Evolutionary conservation across 2,888 invertebrate genomes (phyloP).

Genomic region (Xylocampa areola): DNA sequence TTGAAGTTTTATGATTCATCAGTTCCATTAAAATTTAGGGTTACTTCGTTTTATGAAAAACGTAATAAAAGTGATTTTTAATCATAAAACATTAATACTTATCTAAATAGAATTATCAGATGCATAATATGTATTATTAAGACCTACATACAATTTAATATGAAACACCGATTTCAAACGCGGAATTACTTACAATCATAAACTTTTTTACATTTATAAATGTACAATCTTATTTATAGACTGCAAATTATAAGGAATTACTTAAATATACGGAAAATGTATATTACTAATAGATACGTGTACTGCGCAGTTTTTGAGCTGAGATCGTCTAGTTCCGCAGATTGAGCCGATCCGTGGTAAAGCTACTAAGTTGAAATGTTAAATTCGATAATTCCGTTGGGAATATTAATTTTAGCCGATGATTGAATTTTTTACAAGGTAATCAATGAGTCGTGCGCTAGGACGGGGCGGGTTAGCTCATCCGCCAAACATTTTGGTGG

Average conservation of each 20-base stretch:
- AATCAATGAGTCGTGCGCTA: constrained; percentile 87
- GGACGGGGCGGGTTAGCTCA: constrained; percentile 88
- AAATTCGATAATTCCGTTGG: constrained; percentile 74
- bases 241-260: constrained; percentile 56
- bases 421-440: constrained; percentile 86
- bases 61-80: not conserved
- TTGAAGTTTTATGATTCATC: constrained; percentile 71
- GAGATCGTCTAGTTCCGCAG: constrained; percentile 54
- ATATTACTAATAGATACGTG: constrained; percentile 44
- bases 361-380: constrained; percentile 64
- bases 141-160: not conserved
- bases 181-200: constrained; percentile 54
- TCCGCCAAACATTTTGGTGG: constrained; percentile 86
- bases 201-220: constrained; percentile 42
- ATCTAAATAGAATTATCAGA: too few relatives aligned
- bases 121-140: too few relatives aligned
- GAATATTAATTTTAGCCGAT: constrained; percentile 83
- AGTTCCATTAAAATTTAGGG: constrained; percentile 60
- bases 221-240: constrained; percentile 49
- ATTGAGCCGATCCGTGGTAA: constrained; percentile 52
- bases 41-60: constrained; percentile 31
- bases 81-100: too few relatives aligned
- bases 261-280: constrained; percentile 55
- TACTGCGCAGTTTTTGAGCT: constrained; percentile 49
- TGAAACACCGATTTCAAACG: constrained; percentile 29